phyloP scores from a whole-genome alignment of 2,797 vertebrate species.

The Sciurus vulgaris region DNA sequence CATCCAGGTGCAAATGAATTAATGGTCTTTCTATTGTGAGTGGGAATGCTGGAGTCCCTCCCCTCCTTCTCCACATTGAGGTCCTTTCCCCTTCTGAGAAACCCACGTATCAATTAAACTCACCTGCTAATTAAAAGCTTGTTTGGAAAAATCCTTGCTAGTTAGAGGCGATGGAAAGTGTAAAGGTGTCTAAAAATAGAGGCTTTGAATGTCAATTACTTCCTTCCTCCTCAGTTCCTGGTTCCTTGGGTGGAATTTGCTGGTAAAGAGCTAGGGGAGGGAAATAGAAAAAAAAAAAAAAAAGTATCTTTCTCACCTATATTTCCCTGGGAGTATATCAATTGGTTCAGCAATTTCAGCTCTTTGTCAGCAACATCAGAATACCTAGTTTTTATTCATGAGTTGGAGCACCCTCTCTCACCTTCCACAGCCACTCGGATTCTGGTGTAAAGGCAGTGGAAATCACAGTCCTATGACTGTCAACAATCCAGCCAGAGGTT shows the following conservation, averaged over 20 bases:
- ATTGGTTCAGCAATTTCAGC: conserved; percentile 43
- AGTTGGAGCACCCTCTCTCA: not conserved
- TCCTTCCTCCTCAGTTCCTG: conserved; percentile 83
- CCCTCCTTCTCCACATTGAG: conserved; percentile 76
- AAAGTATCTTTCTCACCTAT: conserved; percentile 33
- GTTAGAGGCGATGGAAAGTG: conserved; percentile 87
- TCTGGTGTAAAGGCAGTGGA: conserved; percentile 12
- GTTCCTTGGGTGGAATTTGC: conserved; percentile 85
- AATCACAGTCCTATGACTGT: conserved; percentile 48
- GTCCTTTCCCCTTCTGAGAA: conserved; percentile 84
- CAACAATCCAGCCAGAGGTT: conserved; percentile 42
- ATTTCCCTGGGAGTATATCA: conserved; percentile 51
- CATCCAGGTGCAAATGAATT: conserved; percentile 83
- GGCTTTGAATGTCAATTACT: conserved; percentile 90
- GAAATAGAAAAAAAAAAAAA: not conserved
- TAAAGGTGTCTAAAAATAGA: conserved; percentile 88
- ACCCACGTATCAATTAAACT: conserved; percentile 88
- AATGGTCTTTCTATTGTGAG: conserved; percentile 77
- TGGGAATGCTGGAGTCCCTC: conserved; percentile 77
- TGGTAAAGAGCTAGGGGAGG: conserved; percentile 78
- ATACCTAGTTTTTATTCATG: conserved; percentile 67
- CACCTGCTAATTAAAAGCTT: conserved; percentile 90
- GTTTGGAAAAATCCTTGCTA: conserved; percentile 87
- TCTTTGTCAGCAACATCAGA: conserved; percentile 65
- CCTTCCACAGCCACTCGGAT: not conserved